Evolutionary conservation across 2,797 vertebrate species (phyloP).

Genomic region (Momotus momota): DNA sequence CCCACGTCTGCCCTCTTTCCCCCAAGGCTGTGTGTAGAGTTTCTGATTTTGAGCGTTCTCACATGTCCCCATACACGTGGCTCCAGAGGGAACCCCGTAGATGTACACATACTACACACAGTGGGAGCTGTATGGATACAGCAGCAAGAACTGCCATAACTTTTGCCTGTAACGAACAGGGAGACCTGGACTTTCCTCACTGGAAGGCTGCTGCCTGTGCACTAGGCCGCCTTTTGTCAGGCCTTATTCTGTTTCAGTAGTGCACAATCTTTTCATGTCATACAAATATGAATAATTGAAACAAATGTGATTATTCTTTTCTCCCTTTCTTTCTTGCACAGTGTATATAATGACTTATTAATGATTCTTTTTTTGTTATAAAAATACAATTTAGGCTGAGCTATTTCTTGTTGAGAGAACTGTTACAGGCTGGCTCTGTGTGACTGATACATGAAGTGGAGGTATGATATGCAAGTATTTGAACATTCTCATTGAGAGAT

Average conservation of each 20-base stretch:
- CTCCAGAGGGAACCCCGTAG: rapidly evolving
- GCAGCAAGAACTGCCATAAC: neutral
- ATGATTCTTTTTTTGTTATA: slow-evolving; percentile 19
- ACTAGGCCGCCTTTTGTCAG: neutral
- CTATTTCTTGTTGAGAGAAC: neutral
- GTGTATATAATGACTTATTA: slow-evolving; percentile 51
- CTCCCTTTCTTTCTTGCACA: neutral
- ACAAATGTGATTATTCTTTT: slow-evolving; percentile 42
- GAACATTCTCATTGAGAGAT: neutral
- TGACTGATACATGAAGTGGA: neutral
- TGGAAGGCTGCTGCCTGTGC: neutral
- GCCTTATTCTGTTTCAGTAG: neutral
- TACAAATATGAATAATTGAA: slow-evolving; percentile 60
- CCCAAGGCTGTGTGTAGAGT: too few relatives aligned
- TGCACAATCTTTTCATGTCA: slow-evolving; percentile 34
- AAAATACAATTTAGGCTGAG: slow-evolving; percentile 33
- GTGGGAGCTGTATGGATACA: rapidly evolving
- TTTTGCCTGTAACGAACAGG: neutral
- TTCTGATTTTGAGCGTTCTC: neutral
- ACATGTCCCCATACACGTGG: rapidly evolving
- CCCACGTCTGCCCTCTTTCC: neutral
- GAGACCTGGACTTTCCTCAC: neutral
- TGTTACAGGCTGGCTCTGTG: neutral
- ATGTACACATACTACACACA: rapidly evolving
- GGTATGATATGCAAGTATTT: neutral